Evolutionary conservation across 2,888 invertebrate species (phyloP).

Genomic region (Phalera bucephala): DNA sequence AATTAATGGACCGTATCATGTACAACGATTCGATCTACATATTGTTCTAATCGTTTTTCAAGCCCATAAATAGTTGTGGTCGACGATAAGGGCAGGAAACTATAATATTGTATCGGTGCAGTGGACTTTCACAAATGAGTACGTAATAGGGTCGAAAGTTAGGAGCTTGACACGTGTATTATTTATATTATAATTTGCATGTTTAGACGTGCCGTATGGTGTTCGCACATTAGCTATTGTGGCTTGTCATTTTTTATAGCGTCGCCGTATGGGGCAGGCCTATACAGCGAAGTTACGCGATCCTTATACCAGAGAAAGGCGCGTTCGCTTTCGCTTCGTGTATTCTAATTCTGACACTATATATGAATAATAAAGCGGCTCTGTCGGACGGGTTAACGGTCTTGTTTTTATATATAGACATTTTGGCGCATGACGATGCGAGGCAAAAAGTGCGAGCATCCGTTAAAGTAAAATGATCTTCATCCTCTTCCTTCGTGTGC

Average conservation of each 20-base stretch:
- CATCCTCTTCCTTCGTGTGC: slow-evolving; percentile 16
- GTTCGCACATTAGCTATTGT: slow-evolving; percentile 4
- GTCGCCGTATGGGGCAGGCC: slow-evolving; percentile 9
- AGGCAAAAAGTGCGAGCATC: slow-evolving; percentile 17
- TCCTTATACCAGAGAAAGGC: slow-evolving; percentile 27
- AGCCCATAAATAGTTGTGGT: not conserved
- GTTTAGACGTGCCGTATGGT: slow-evolving; percentile 1
- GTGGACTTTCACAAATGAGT: slow-evolving; percentile 9
- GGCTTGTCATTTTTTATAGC: slow-evolving; percentile 8
- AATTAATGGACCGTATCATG: slow-evolving; percentile 52
- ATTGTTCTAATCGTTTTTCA: slow-evolving; percentile 11
- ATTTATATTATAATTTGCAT: slow-evolving; percentile 6
- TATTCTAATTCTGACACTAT: slow-evolving; percentile 21
- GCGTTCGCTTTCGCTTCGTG: slow-evolving; percentile 28
- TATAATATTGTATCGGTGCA: not conserved
- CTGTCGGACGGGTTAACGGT: slow-evolving; percentile 23
- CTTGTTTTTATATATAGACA: slow-evolving; percentile 24
- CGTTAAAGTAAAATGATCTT: slow-evolving; percentile 14
- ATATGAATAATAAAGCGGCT: slow-evolving; percentile 25
- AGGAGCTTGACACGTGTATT: not conserved
- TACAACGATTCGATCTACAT: slow-evolving; percentile 17
- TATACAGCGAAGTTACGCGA: slow-evolving; percentile 14
- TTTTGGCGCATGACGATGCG: slow-evolving; percentile 20
- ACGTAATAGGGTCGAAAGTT: slow-evolving; percentile 5
- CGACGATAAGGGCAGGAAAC: not conserved